Evolutionary conservation across 2,113 vertebrate species (phyloP), one percentile per base, ranked within the genome.

Genomic region (Pseudonaja textilis): DNA sequence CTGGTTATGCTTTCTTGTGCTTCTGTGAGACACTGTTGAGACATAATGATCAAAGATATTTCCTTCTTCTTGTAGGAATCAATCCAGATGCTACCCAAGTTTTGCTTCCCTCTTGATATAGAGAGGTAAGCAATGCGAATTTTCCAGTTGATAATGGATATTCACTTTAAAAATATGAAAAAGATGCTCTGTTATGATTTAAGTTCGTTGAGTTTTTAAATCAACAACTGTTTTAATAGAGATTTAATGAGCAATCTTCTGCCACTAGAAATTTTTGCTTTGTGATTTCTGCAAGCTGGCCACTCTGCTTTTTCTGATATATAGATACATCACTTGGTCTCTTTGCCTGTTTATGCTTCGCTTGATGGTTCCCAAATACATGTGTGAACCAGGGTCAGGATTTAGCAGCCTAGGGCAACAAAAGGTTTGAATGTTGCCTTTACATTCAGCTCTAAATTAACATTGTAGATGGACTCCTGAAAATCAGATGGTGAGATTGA

Each of bases 61-160:
- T 85, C 81, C 89, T 59, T 69, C 45, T 94, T 85, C 69, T 87
- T 54, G 5, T 54, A 99, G 99, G 99, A 99, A 59, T 98, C 98
- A 34, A 93, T 96, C 87, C 97, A 97, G 94, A 97, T 96, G 45
- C 97, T 98, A 45, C 98, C 98, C 85, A 97, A 97, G 91, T 99
- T 99, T 97, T 99, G 99, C 96, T 99, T 99, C 96, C 99, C 99
- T 0, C 99, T 98, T 29, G 98, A 99, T 92, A 97, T 98, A 91
- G 98, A 98, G 94, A 98, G 98, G 99, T 99, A 96, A 20, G 88
- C 29, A 52, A 56, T 45, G 23, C 25, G 5, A 26, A 34, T 52
- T 55, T 14, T 29, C 89, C 89, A 20, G 7, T 16, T n/a, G 4
- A 34, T 56, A 50, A 47, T 29, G 25, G 9, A 20, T 26, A 20